A percentile compares a stretch with the other conserved stretches of the same genome.
These are phyloP conservation scores for Castor canadensis DNA, from an alignment of 2,113 vertebrate species.

Conservation along the genomic window DNA sequence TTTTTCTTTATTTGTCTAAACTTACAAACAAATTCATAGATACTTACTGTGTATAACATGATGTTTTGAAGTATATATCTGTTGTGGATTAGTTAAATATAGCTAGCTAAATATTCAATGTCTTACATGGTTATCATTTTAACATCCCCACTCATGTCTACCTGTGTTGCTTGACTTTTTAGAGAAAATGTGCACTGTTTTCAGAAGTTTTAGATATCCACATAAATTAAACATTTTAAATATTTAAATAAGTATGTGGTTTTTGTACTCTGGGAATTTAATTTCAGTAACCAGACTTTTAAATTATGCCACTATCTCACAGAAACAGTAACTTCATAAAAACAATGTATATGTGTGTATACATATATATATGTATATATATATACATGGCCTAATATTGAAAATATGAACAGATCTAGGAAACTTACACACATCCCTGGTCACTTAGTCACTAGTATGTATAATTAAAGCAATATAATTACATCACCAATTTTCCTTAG, in stretches of 20 bases:
- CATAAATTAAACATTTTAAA: neutral
- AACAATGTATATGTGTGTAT: neutral
- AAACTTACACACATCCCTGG: neutral
- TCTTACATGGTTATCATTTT: neutral
- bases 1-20: neutral
- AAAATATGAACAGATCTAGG: neutral
- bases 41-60: neutral
- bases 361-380: neutral
- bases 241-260: neutral
- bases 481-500: neutral
- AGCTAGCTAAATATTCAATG: neutral
- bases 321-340: constrained; percentile 19
- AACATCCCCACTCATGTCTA: neutral
- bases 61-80: neutral
- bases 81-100: neutral
- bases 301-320: neutral
- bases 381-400: too few species aligned
- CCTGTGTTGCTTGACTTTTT: neutral
- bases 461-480: neutral
- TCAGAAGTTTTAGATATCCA: neutral
- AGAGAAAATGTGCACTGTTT: neutral
- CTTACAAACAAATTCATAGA: neutral
- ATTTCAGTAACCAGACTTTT: neutral
- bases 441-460: neutral
- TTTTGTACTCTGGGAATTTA: neutral